These are phyloP conservation scores for Peromyscus nudipes DNA, from an alignment of 2,797 vertebrate species.

Conservation along the genomic window DNA sequence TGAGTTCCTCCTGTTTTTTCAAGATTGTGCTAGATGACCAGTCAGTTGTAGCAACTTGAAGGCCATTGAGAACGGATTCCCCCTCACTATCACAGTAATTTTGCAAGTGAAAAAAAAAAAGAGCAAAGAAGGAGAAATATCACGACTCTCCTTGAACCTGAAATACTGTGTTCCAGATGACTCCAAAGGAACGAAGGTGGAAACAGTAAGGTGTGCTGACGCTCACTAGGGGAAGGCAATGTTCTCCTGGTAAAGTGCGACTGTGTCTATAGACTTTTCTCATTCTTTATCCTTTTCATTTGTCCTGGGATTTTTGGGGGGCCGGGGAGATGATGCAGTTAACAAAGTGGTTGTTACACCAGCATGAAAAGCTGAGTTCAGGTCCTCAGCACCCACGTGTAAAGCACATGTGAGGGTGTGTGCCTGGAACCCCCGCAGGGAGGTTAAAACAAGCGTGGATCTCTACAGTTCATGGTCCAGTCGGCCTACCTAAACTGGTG, in stretches of 20 bases:
- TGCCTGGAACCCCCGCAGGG: background rate
- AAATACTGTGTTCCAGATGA: background rate
- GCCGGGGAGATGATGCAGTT: background rate
- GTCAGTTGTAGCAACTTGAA: background rate
- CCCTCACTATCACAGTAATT: background rate
- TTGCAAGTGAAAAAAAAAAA: background rate
- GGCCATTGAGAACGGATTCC: background rate
- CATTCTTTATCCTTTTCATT: background rate
- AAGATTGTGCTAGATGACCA: background rate
- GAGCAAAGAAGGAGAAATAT: background rate
- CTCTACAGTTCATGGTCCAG: background rate
- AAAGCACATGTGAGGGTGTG: background rate
- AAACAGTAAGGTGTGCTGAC: too few relatives aligned
- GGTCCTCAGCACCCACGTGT: background rate
- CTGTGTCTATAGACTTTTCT: background rate
- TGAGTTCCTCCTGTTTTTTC: background rate
- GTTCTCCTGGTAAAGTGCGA: background rate
- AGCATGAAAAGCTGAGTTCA: background rate
- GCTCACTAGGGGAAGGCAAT: background rate
- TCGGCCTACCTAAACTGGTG: rapidly evolving
- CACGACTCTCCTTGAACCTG: background rate
- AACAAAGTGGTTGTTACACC: background rate
- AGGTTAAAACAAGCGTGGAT: background rate
- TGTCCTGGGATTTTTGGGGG: background rate
- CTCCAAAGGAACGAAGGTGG: background rate